Evolutionary conservation across 2,113 vertebrate genomes (phyloP), one percentile per base, ranked within the genome.

Genomic region (Gasterosteus nipponicus): DNA sequence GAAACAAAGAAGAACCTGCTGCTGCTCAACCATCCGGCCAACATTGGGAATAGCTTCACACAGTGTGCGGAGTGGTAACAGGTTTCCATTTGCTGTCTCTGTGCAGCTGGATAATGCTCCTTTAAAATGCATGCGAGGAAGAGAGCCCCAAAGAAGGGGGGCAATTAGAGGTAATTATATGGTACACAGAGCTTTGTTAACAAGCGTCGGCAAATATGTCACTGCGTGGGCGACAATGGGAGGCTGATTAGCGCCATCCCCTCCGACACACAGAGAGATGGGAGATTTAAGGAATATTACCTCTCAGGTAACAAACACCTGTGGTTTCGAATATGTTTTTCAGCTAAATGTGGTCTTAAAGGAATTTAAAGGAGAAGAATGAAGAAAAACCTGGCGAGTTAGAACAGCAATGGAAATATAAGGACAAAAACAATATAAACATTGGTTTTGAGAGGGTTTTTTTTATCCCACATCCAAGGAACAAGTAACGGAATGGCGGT

Each of bases 51-150:
- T 56, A 57, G 33, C 6, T 39, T 6, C 19, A 60, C 9, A 51
- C 60, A 31, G 14, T 18, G 15, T 57, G 38, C 29, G 16, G 14
- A 60, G 22, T 10, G 22, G 26, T 73, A n/a, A 62, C 67, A 82
- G 77, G 53, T 78, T 82, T 84, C 77, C 35, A 65, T 77, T 75
- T 56, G 78, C 71, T 81, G 83, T 84, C 74, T 77, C 65, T 69
- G 61, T 46, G 11, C 58, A 35, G 14, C 75, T 65, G 51, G 60
- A 68, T 56, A 33, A 4, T 3, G 49, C 75, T 54, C 69, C 61
- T 31, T 64, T 59, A 56, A 58, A 87, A 49, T 59, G 56, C 69
- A 73, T 69, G 58, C 31, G 35, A 68, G 68, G 29, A 10, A n/a
- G 31, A 11, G 58, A 78, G 35, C 46, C n/a, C n/a, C 53, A 16